Conservation (phyloP, 2,113 vertebrate genomes). For the Stigmatopora argus region DNA sequence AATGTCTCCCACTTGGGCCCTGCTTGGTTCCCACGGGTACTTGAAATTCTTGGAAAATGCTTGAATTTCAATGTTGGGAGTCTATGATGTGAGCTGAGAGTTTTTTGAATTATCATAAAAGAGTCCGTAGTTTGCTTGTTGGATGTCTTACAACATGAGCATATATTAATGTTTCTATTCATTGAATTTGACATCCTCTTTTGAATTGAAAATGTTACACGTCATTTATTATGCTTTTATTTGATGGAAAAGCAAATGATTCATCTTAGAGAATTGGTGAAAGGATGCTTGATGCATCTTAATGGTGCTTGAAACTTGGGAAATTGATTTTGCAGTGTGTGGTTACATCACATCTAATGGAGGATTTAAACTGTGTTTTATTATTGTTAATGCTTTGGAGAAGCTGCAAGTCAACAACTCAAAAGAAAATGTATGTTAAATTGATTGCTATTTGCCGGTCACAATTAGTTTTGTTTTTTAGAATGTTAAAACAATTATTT, state of each 20-base stretch:
- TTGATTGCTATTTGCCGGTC: neutral
- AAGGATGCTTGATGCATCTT: neutral
- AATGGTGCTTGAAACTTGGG: neutral
- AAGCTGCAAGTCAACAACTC: neutral
- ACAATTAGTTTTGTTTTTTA: neutral
- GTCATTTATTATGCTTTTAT: neutral
- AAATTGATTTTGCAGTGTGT: neutral
- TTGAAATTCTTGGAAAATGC: slow-evolving; percentile 5
- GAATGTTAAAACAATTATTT: neutral
- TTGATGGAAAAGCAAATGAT: too few species aligned
- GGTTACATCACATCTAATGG: neutral
- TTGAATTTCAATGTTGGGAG: neutral
- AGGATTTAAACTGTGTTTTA: neutral
- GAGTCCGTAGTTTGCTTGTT: neutral
- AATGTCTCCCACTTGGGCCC: slow-evolving; percentile 43
- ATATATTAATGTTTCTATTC: neutral
- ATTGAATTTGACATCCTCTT: neutral
- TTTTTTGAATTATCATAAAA: neutral
- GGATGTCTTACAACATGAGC: neutral
- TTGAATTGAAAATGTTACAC: neutral
- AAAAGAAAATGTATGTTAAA: neutral
- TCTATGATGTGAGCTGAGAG: neutral
- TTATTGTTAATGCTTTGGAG: neutral
- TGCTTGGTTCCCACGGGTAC: slow-evolving; percentile 5
- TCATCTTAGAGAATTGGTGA: neutral